Evolutionary conservation across 1,140 invertebrate species (phyloP).

Genomic region (Tribolium castaneum): DNA sequence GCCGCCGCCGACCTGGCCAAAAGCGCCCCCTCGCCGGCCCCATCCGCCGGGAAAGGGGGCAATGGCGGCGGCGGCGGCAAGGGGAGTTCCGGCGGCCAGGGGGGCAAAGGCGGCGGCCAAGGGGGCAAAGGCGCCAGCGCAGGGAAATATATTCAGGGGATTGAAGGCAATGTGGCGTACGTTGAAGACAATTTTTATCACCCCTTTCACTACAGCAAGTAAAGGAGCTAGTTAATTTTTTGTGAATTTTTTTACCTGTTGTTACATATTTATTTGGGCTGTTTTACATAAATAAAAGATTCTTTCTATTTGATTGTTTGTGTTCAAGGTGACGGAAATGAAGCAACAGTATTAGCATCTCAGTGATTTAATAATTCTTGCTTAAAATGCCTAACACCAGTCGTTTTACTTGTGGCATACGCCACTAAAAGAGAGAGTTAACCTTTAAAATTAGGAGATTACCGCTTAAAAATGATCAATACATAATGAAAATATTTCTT

Average conservation of each 20-base stretch:
- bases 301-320: background rate
- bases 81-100: constrained; percentile 22
- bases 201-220: constrained; percentile 46
- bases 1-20: constrained; percentile 63
- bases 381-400: background rate
- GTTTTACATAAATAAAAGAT: constrained; percentile 5
- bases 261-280: constrained; percentile 28
- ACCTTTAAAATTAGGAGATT: constrained; percentile 34
- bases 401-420: constrained; percentile 2
- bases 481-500: constrained; percentile 27
- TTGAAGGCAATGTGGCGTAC: constrained; percentile 31
- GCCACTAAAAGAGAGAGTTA: constrained; percentile 23
- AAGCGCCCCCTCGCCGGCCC: constrained; percentile 49
- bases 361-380: constrained; percentile 9
- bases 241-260: constrained; percentile 45
- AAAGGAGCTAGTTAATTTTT: constrained; percentile 31
- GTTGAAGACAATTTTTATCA: constrained; percentile 45
- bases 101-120: constrained; percentile 31
- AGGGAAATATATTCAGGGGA: constrained; percentile 36
- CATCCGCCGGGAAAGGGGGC: constrained; percentile 24
- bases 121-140: constrained; percentile 41
- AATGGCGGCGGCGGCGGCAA: constrained; percentile 30
- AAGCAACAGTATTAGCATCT: constrained; percentile 2
- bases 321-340: background rate
- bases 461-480: constrained; percentile 32